Base-by-base conservation (phyloP, 2,888 invertebrate species). In the Pasiphila rectangulata region DNA sequence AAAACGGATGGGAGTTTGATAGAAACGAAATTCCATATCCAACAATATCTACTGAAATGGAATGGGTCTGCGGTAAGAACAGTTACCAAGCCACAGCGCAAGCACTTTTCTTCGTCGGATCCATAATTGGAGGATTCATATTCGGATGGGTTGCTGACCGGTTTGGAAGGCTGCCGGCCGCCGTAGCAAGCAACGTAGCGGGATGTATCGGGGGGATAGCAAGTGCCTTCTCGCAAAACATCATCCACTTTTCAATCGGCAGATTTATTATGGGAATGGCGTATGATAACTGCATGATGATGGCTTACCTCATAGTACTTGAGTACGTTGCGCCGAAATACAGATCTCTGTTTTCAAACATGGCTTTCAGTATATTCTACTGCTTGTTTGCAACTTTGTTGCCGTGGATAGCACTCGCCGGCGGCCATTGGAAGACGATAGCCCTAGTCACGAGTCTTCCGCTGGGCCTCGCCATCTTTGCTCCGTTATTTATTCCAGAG, bases 61-160 rank as follows among this genome's bases (percentile, higher is more conserved):
- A 65, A 51, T 81, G 81, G 80, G 79, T 81, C 1, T 81, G 80
- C 32, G 72, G 75, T 6, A 79, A 64, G 45, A 66, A 68, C 23
- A 79, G 76, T 46, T 77, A 79, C 43, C 80, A 79, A 63, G 79
- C 81, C 0, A 64, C 72, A 15, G 79, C 81, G 3, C 81, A 81
- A 59, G 63, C 79, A 1, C 60, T 80, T 35, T 79, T 79, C 45
- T 80, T 79, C 32, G 20, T 78, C 15, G 81, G 80, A 3, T 77
- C 76, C 2, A 69, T 75, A 13, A 1, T 72, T 9, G 81, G 80
- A 24, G 80, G 80, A 4, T 63, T 79, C 9, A 32, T 74, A 10
- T 56, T 79, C 7, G 79, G 79, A 37, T 80, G 75, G 76, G 52
- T 79, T 7, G 61, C 76, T 21, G 80, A 81, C 47, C 69, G 75